Percentiles rank a stretch among this genome's conserved stretches.
These are phyloP conservation scores for Thomomys bottae DNA, from an alignment of 2,113 vertebrate genomes.

Conservation along the genomic window DNA sequence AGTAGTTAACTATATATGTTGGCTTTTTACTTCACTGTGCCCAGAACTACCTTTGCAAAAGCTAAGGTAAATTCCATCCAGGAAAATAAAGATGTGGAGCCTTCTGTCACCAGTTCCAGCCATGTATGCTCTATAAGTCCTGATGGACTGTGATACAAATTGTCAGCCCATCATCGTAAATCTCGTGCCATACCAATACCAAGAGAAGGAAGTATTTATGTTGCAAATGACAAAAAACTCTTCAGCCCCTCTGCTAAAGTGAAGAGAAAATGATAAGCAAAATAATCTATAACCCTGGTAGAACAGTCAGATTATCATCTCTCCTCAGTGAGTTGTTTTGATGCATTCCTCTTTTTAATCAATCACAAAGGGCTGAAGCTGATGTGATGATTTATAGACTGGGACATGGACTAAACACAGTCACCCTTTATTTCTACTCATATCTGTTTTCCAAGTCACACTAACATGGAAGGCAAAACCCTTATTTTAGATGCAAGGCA, in stretches of 20 bases:
- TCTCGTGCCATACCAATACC: background rate
- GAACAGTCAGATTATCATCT: constrained; percentile 80
- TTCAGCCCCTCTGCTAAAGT: background rate
- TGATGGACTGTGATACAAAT: background rate
- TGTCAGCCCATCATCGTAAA: constrained; percentile 41
- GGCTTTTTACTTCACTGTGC: background rate
- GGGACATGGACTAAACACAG: constrained; percentile 58
- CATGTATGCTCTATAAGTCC: background rate
- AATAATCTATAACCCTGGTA: constrained; percentile 69
- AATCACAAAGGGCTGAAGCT: constrained; percentile 75
- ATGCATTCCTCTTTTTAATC: constrained; percentile 83
- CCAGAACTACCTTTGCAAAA: constrained; percentile 45
- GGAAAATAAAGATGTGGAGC: constrained; percentile 23
- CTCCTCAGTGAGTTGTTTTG: constrained; percentile 76
- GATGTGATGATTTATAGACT: constrained; percentile 83
- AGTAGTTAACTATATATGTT: no score
- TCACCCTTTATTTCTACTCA: constrained; percentile 70
- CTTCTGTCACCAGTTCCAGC: background rate
- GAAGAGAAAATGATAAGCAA: constrained; percentile 51
- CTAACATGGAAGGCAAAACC: constrained; percentile 29
- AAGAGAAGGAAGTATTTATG: constrained; percentile 49
- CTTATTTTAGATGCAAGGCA: constrained; percentile 17
- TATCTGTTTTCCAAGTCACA: constrained; percentile 75
- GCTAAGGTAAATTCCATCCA: constrained; percentile 50
- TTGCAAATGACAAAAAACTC: constrained; percentile 47